Percentiles rank a stretch among this genome's conserved stretches.
Conservation (phyloP, 2,797 vertebrate species). For the Siniperca scherzeri region DNA sequence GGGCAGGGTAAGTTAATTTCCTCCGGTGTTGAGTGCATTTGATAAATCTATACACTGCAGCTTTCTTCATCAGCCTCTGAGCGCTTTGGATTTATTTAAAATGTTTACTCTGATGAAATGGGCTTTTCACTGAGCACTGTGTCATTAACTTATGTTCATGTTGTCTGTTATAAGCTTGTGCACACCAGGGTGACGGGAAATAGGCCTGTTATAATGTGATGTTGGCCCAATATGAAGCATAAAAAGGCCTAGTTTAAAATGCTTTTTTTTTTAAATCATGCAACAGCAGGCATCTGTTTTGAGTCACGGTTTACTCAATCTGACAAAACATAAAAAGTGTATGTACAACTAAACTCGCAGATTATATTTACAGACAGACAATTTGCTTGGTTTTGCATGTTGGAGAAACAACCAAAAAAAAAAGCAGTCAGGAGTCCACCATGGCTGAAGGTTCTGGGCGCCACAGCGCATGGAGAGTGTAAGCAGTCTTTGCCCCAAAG, state of each 20-base stretch:
- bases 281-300: slow-evolving; percentile 83
- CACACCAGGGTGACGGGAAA: slow-evolving; percentile 60
- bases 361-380: slow-evolving; percentile 99
- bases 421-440: slow-evolving; percentile 75
- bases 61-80: slow-evolving; percentile 49
- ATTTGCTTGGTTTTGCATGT: slow-evolving; percentile 88
- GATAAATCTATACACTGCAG: slow-evolving; percentile 68
- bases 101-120: slow-evolving; percentile 68
- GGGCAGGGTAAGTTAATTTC: slow-evolving; percentile 93
- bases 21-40: slow-evolving; percentile 71
- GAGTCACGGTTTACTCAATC: slow-evolving; percentile 97
- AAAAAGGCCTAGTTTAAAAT: slow-evolving; percentile 4
- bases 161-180: slow-evolving; percentile 44
- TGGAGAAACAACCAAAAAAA: slow-evolving; percentile 77
- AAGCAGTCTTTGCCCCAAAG: slow-evolving; percentile 70
- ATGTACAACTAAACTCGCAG: slow-evolving; percentile 98
- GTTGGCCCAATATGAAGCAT: slow-evolving; percentile 75
- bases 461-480: slow-evolving; percentile 59
- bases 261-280: slow-evolving; percentile 73
- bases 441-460: slow-evolving; percentile 62
- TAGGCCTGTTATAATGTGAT: slow-evolving; percentile 56
- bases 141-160: slow-evolving; percentile 59
- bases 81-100: slow-evolving; percentile 56
- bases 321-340: slow-evolving; percentile 99
- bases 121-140: slow-evolving; percentile 62